Base-by-base conservation (phyloP, 2,888 invertebrate genomes). In the Lysandra bellargus region DNA sequence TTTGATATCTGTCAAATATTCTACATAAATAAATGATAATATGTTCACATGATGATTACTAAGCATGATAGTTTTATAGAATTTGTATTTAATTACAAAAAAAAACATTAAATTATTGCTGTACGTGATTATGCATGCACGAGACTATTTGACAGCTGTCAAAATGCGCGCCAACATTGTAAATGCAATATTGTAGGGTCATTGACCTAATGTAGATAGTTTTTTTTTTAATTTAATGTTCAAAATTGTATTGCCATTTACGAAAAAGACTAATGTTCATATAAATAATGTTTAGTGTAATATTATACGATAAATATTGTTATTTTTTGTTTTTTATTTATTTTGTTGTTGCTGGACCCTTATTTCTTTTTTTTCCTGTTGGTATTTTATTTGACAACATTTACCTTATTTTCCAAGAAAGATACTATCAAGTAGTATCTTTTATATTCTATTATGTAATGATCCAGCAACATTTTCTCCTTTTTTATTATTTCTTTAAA, bases 161-260 rank as follows among this genome's bases (percentile, higher is more conserved):
- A 72, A 57, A 76, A 76, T 53, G 17, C 12, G 57, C 75, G 53
- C 76, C 76, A 76, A 76, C 49, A 76, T 76, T 76, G 76, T 76
- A 57, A 76, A 76, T 76, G 76, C 76, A 49, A 76, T 53, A 76
- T 76, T 57, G 74, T 74, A 76, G 57, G 76, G 76, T 76, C 76
- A 37, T 44, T 30, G 78, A 74, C 79, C 78, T 79, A 69, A 73
- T 87, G 86, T 88, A 88, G 87, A 86, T 86, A 86, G 33, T 84
- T 83, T 69, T 84, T 83, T 85, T 84, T 88, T 23, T 23, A 23
- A 88, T 90, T 88, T 91, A 91, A 92, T 93, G 91, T 94, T 94
- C 92, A 92, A 91, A 91, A 91, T 90, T 92, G 88, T 90, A 91
- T 89, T 93, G 94, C 94, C 94, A 94, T 94, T 90, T 90, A 88